Percentiles rank a stretch among this genome's conserved stretches.
Evolutionary conservation across 2,113 vertebrate species (phyloP).

Genomic region (Microtus oregoni): DNA sequence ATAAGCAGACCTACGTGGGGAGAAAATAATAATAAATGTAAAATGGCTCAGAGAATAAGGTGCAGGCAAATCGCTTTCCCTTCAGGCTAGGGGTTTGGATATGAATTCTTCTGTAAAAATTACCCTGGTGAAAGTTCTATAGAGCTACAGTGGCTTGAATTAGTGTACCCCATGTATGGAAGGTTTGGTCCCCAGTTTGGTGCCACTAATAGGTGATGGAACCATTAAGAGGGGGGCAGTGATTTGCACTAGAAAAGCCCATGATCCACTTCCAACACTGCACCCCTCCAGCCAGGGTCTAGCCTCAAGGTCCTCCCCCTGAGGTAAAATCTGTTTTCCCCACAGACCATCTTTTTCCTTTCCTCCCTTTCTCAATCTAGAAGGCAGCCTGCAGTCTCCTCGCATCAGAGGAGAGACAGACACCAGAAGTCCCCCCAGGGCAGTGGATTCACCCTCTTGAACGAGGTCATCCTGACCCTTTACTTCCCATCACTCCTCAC

Average conservation of each 20-base stretch:
- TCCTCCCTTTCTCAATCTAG: too few relatives aligned
- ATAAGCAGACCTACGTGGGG: neutral
- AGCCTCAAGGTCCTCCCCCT: neutral
- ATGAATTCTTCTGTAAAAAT: neutral
- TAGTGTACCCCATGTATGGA: neutral
- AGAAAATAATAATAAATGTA: neutral
- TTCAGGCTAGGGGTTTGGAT: neutral
- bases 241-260: neutral
- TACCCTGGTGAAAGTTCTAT: neutral
- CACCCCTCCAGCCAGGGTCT: neutral
- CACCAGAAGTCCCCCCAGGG: neutral
- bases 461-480: neutral
- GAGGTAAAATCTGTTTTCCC: neutral
- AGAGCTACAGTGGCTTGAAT: neutral
- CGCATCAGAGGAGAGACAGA: neutral
- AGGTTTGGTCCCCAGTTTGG: neutral
- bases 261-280: neutral
- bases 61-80: neutral
- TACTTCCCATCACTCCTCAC: neutral
- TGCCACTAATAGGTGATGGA: neutral
- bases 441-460: neutral
- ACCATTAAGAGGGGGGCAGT: neutral
- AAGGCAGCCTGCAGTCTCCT: neutral
- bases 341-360: neutral
- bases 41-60: neutral